A percentile compares a stretch with the other conserved stretches of the same genome.
phyloP scores from a whole-genome alignment of 2,888 invertebrate genomes.

The Hypena proboscidalis region DNA sequence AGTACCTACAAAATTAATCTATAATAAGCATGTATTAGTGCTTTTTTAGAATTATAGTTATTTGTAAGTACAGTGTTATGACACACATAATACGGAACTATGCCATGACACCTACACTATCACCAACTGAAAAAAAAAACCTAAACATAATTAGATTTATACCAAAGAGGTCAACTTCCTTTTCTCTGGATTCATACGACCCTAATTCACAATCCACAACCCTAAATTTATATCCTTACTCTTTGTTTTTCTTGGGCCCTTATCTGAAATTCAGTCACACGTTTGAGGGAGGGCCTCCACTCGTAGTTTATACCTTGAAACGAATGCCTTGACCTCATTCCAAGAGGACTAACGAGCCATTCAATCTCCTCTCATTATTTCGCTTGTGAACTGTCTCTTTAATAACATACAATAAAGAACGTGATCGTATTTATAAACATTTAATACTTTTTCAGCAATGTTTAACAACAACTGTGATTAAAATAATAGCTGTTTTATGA shows the following conservation, averaged over 20 bases:
- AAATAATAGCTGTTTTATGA: conserved; percentile 15
- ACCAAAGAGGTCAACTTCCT: too few relatives aligned
- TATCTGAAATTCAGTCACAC: conserved; percentile 36
- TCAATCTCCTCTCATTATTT: conserved; percentile 65
- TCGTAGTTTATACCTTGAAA: conserved; percentile 42
- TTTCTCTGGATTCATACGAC: conserved; percentile 16
- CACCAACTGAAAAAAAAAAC: too few relatives aligned
- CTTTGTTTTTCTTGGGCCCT: conserved; percentile 10
- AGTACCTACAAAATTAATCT: too few relatives aligned
- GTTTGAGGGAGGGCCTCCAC: conserved; percentile 31
- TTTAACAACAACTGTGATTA: conserved; percentile 14
- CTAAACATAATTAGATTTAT: too few relatives aligned
- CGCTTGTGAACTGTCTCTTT: conserved; percentile 58
- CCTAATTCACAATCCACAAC: too few relatives aligned
- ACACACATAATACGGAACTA: too few relatives aligned
- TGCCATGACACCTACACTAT: too few relatives aligned
- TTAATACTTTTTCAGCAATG: conserved; percentile 18
- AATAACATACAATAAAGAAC: conserved; percentile 59
- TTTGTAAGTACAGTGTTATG: too few relatives aligned
- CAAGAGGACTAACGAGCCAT: conserved; percentile 62
- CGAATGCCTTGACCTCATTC: conserved; percentile 59
- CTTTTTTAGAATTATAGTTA: too few relatives aligned
- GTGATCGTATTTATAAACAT: conserved; percentile 59
- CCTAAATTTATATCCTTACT: conserved; percentile 7
- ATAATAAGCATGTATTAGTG: too few relatives aligned